Percentiles rank a stretch among this genome's conserved stretches.
Evolutionary conservation across 1,140 invertebrate genomes (phyloP).

Genomic region (Pseudomyrmex gracilis): DNA sequence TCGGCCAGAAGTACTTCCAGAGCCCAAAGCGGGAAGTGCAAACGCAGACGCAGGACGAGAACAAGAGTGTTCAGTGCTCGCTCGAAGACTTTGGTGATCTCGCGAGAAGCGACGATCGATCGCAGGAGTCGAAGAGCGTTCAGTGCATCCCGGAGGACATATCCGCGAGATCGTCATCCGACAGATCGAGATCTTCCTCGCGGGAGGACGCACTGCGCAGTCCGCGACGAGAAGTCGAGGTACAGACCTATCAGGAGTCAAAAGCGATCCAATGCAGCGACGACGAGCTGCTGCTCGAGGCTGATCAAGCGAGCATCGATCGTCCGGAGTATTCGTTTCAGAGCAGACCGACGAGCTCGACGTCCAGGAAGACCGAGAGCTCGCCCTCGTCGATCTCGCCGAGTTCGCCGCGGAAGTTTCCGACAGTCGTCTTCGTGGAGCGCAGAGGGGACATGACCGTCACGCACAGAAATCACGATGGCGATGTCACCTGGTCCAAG

Average conservation of each 20-base stretch:
- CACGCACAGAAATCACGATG: constrained; percentile 82
- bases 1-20: constrained; percentile 44
- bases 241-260: constrained; percentile 81
- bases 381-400: constrained; percentile 52
- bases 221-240: constrained; percentile 76
- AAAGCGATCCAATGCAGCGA: constrained; percentile 78
- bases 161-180: not conserved
- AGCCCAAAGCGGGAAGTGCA: constrained; percentile 78
- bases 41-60: constrained; percentile 81
- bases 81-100: constrained; percentile 73
- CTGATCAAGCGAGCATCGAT: constrained; percentile 21
- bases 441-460: constrained; percentile 83
- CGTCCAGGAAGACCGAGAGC: constrained; percentile 59
- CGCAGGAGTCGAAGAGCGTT: constrained; percentile 79
- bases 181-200: not conserved
- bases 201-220: constrained; percentile 46
- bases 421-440: constrained; percentile 75
- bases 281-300: constrained; percentile 63
- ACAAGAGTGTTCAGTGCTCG: constrained; percentile 80
- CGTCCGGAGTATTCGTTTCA: not conserved
- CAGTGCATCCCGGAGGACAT: constrained; percentile 75
- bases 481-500: constrained; percentile 87
- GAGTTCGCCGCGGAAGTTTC: constrained; percentile 44
- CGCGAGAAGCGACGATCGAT: constrained; percentile 73
- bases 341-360: constrained; percentile 12